Conservation (phyloP, 2,888 invertebrate genomes). For the Limnephilus marmoratus region DNA sequence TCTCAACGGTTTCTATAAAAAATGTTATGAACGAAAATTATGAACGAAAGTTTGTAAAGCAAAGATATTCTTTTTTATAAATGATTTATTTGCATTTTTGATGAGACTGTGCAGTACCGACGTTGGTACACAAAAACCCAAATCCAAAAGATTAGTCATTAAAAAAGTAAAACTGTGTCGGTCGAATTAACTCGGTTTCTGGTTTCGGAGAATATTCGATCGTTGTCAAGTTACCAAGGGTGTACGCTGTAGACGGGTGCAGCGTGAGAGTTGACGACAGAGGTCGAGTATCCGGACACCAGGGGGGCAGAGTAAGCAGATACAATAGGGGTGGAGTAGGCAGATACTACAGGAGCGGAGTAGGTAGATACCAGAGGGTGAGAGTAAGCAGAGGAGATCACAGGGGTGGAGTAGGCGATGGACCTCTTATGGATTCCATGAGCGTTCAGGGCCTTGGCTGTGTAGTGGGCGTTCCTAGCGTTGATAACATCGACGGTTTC, state of each 20-base stretch:
- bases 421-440: conserved; percentile 67
- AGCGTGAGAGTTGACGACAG: conserved; percentile 67
- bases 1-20: no score
- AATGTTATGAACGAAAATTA: no score
- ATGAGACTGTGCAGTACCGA: neutral
- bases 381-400: conserved; percentile 68
- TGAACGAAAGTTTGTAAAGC: no score
- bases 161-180: neutral
- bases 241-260: neutral
- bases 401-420: conserved; percentile 67
- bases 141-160: neutral
- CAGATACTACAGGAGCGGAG: conserved; percentile 75
- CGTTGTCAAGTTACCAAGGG: conserved; percentile 10
- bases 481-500: conserved; percentile 76
- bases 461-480: conserved; percentile 75
- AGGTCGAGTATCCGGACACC: conserved; percentile 68
- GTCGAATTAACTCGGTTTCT: neutral
- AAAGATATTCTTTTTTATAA: neutral
- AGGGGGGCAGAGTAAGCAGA: conserved; percentile 68
- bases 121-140: neutral
- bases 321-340: conserved; percentile 66
- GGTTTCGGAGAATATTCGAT: neutral
- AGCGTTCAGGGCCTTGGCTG: conserved; percentile 74
- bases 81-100: neutral
- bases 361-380: conserved; percentile 72